Percentiles rank a stretch among this genome's conserved stretches.
These are phyloP conservation scores for Tachuris rubrigastra DNA, from an alignment of 2,113 vertebrate species.

Conservation along the genomic window DNA sequence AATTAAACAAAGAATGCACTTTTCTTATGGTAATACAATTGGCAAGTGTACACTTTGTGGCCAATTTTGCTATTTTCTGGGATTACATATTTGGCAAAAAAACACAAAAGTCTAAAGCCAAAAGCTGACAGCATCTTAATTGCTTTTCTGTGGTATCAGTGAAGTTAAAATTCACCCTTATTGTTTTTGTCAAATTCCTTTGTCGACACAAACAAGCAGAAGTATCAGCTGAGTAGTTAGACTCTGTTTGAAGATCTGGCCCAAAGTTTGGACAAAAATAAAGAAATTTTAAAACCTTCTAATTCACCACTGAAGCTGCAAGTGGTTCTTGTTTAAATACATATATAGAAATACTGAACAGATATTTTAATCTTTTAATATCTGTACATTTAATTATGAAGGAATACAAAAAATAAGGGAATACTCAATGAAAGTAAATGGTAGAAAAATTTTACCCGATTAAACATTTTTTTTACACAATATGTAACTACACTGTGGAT, in stretches of 20 bases:
- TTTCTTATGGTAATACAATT: neutral
- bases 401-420: neutral
- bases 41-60: neutral
- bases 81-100: constrained; percentile 40
- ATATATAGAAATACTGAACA: neutral
- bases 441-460: neutral
- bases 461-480: neutral
- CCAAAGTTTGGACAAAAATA: neutral
- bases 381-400: neutral
- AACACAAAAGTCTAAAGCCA: neutral
- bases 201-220: neutral
- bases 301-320: neutral
- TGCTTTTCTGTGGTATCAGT: constrained; percentile 9
- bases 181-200: constrained; percentile 6
- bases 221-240: neutral
- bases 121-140: constrained; percentile 1
- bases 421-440: neutral
- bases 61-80: neutral
- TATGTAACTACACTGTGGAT: neutral
- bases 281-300: neutral
- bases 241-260: neutral
- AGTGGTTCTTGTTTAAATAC: neutral
- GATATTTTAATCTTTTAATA: neutral
- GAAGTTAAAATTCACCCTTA: neutral
- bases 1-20: neutral